Evolutionary conservation across 1,140 invertebrate genomes (phyloP).

Genomic region (Bathynomus jamesi): DNA sequence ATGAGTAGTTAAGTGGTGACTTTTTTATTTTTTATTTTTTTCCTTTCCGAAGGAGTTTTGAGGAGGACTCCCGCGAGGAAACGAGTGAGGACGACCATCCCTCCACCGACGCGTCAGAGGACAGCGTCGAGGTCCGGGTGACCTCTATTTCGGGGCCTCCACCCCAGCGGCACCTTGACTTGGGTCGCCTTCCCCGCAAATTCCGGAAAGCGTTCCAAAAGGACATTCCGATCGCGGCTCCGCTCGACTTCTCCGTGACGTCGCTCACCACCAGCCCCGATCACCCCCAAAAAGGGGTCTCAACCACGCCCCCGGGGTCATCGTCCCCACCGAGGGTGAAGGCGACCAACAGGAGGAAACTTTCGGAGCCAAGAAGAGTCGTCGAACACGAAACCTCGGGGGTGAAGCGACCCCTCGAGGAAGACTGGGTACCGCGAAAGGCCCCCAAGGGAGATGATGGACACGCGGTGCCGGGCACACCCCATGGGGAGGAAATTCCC

Average conservation of each 20-base stretch:
- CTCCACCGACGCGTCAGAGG: conserved; percentile 58
- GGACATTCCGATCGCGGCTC: not conserved
- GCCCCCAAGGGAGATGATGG: conserved; percentile 4
- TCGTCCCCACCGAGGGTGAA: conserved; percentile 40
- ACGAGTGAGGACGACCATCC: conserved; percentile 52
- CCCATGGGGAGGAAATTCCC: not conserved
- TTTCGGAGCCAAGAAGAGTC: conserved; percentile 55
- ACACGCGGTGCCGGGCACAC: not conserved
- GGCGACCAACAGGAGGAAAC: conserved; percentile 59
- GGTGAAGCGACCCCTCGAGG: conserved; percentile 39
- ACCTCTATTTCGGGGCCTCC: conserved; percentile 49
- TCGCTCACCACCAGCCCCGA: not conserved
- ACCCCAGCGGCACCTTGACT: not conserved
- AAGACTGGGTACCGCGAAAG: conserved; percentile 33
- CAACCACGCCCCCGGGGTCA: conserved; percentile 16
- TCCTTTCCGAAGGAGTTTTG: not conserved
- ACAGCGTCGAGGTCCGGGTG: conserved; percentile 61
- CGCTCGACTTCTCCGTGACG: not conserved
- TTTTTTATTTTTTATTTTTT: no score
- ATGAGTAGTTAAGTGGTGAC: no score
- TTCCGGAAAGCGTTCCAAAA: conserved; percentile 12
- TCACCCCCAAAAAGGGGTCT: conserved; percentile 16
- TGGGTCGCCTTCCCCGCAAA: conserved; percentile 26
- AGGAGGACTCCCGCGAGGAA: conserved; percentile 3
- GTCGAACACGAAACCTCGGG: conserved; percentile 55